These are phyloP conservation scores for Lampris incognitus DNA, from an alignment of 2,113 vertebrate species.

Conservation along the genomic window DNA sequence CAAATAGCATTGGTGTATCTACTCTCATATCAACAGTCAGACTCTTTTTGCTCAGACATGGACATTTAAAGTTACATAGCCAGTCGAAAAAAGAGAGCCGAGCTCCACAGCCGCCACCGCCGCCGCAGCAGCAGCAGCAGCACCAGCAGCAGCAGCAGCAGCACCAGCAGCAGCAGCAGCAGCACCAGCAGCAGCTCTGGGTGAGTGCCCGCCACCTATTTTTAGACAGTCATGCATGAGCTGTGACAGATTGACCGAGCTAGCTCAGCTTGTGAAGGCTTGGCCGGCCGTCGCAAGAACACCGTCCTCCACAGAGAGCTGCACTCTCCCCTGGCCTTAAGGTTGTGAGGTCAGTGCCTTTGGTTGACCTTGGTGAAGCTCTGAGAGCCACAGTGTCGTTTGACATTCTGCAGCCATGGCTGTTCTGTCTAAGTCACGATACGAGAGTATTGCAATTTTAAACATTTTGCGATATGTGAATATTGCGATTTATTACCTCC, in stretches of 20 bases:
- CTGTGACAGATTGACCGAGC: slow-evolving; percentile 36
- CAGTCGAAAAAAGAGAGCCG: slow-evolving; percentile 8
- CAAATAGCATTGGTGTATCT: slow-evolving; percentile 3
- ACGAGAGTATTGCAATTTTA: too few relatives aligned
- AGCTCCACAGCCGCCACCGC: not conserved
- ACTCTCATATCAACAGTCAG: slow-evolving; percentile 13
- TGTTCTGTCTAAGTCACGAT: too few relatives aligned
- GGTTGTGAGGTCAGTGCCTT: not conserved
- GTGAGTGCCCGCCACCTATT: slow-evolving; percentile 9
- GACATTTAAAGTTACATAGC: slow-evolving; percentile 20
- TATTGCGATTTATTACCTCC: too few relatives aligned
- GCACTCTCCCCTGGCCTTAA: not conserved
- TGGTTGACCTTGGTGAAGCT: not conserved
- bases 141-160: not conserved
- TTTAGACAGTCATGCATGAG: slow-evolving; percentile 20
- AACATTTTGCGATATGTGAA: too few relatives aligned
- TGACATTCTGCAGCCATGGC: too few relatives aligned
- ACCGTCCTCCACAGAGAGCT: not conserved
- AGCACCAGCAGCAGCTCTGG: slow-evolving; percentile 13
- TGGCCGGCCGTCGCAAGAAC: not conserved
- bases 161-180: slow-evolving; percentile 16
- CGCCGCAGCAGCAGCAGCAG: too few relatives aligned
- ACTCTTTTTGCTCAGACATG: not conserved
- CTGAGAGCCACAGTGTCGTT: not conserved
- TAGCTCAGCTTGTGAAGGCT: slow-evolving; percentile 30